Evolutionary conservation across 2,888 invertebrate species (phyloP).

Genomic region (Drosophila nigricruria): DNA sequence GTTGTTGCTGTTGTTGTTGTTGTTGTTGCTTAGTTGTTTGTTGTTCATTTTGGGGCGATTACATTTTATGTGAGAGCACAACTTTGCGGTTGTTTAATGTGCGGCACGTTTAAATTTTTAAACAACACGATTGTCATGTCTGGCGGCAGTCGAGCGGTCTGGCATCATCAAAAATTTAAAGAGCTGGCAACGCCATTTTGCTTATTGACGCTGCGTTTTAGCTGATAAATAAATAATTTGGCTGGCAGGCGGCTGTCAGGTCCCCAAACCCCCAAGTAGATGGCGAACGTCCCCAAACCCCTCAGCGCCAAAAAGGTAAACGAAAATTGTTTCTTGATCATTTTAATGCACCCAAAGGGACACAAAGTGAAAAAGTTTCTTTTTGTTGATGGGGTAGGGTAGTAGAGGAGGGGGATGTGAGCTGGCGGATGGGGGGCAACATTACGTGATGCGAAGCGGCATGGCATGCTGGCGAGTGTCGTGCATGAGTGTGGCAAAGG

Average conservation of each 20-base stretch:
- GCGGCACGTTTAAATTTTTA: conserved; percentile 55
- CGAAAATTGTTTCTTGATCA: conserved; percentile 85
- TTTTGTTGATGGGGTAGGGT: neutral
- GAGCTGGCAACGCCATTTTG: conserved; percentile 66
- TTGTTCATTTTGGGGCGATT: conserved; percentile 40
- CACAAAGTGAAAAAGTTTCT: conserved; percentile 70
- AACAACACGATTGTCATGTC: conserved; percentile 66
- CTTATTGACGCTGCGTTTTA: conserved; percentile 70
- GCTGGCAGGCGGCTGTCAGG: conserved; percentile 32
- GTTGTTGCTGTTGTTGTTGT: conserved; percentile 26
- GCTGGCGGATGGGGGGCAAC: conserved; percentile 13
- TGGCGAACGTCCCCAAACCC: conserved; percentile 29
- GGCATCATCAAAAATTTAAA: conserved; percentile 78
- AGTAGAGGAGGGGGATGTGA: neutral
- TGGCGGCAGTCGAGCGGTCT: conserved; percentile 17
- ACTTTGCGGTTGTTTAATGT: conserved; percentile 65
- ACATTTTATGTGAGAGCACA: conserved; percentile 63
- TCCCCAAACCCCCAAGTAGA: conserved; percentile 36
- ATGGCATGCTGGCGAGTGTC: conserved; percentile 34
- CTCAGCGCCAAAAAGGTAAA: conserved; percentile 66
- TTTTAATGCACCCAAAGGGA: conserved; percentile 83
- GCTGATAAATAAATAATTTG: conserved; percentile 83
- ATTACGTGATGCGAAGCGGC: conserved; percentile 68
- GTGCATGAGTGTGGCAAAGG: neutral
- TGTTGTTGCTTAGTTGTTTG: conserved; percentile 22